Evolutionary conservation across 2,888 invertebrate genomes (phyloP).

Genomic region (Drosophila pegasa): DNA sequence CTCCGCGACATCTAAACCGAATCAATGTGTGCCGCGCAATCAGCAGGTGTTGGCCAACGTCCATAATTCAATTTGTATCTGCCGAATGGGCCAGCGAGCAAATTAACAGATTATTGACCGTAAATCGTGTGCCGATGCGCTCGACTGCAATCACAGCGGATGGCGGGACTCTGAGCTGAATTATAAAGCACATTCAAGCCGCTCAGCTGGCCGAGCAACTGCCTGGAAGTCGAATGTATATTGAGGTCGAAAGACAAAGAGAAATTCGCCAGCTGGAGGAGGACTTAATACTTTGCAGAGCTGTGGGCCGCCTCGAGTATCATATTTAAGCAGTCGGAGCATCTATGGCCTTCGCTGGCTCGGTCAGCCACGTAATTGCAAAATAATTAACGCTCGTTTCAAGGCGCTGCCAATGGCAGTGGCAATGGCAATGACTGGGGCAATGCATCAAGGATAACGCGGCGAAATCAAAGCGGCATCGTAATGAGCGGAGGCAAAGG

Average conservation of each 20-base stretch:
- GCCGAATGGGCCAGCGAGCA: background rate
- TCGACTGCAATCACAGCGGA: background rate
- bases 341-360: conserved; percentile 23
- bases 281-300: background rate
- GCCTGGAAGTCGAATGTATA: no score
- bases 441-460: conserved; percentile 55
- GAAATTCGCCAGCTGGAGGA: background rate
- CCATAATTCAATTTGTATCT: conserved; percentile 6
- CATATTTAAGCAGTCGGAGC: conserved; percentile 5
- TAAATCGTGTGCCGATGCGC: background rate
- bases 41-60: background rate
- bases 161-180: background rate
- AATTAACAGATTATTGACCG: background rate
- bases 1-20: conserved; percentile 24
- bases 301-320: conserved; percentile 6
- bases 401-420: conserved; percentile 21
- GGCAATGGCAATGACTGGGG: conserved; percentile 2
- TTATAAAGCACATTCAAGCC: background rate
- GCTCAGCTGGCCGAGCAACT: no score
- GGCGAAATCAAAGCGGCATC: conserved; percentile 50
- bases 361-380: conserved; percentile 46
- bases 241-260: background rate
- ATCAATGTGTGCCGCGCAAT: conserved; percentile 10
- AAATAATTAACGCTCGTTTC: conserved; percentile 49
- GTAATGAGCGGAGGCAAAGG: conserved; percentile 19